Conservation (phyloP, 1,140 invertebrate species). For the Penaeus chinensis region DNA sequence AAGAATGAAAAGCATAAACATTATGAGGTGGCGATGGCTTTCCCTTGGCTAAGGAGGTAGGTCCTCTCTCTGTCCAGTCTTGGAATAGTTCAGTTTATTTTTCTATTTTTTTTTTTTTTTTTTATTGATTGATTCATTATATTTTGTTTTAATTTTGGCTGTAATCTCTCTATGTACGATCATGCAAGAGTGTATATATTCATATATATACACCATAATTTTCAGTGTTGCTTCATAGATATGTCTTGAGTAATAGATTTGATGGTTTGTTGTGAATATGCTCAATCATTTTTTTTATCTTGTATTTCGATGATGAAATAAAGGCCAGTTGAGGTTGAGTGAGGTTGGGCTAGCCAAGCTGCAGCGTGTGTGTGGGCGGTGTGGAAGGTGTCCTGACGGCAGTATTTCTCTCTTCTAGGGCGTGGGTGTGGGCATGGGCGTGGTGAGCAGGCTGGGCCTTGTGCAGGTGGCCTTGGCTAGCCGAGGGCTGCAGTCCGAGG, state of each 20-base stretch:
- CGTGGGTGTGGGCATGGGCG: constrained; percentile 52
- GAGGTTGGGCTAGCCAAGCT: background rate
- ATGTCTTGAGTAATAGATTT: no score
- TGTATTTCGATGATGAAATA: background rate
- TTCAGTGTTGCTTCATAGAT: no score
- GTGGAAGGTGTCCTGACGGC: constrained; percentile 46
- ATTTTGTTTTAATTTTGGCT: no score
- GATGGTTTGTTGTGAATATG: no score
- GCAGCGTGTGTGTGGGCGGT: background rate
- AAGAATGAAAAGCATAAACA: no score
- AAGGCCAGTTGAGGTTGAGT: background rate
- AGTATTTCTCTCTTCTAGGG: constrained; percentile 61
- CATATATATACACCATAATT: no score
- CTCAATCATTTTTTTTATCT: no score
- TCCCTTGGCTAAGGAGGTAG: background rate
- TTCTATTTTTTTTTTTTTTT: no score
- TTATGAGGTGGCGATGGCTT: background rate
- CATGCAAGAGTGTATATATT: no score
- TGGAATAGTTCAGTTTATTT: background rate
- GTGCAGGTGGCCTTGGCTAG: constrained; percentile 51
- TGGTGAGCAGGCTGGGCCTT: constrained; percentile 56
- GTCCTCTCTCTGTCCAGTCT: constrained; percentile 2
- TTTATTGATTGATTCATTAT: no score
- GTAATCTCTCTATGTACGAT: no score
- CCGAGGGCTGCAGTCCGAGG: constrained; percentile 14